Conservation (phyloP, 2,888 invertebrate species). For the Volucella inflata region DNA sequence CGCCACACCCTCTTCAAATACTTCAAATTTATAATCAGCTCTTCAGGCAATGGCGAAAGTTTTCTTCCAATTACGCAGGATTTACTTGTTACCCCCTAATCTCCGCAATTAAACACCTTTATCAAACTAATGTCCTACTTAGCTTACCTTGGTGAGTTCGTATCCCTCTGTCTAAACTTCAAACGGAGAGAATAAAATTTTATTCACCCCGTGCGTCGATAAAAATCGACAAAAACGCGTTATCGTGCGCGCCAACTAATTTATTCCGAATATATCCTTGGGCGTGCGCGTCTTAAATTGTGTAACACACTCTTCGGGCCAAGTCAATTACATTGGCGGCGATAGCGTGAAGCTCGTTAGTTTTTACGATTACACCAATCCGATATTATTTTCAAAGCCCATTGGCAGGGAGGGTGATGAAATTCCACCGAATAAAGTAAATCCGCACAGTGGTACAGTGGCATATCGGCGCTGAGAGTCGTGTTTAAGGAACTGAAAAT, state of each 20-base stretch:
- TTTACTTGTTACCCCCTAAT: constrained; percentile 1
- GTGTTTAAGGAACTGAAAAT: constrained; percentile 57
- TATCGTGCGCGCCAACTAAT: constrained; percentile 40
- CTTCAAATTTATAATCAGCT: no score
- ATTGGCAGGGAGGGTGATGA: constrained; percentile 9
- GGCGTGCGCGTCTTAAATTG: constrained; percentile 47
- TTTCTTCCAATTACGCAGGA: no score
- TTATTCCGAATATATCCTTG: constrained; percentile 49
- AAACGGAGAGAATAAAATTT: constrained; percentile 34
- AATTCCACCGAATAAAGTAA: no score
- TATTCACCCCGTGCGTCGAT: constrained; percentile 17
- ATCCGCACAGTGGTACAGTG: neutral
- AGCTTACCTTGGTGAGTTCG: neutral
- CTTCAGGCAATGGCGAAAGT: no score
- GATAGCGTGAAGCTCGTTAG: constrained; percentile 62
- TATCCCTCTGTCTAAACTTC: constrained; percentile 6
- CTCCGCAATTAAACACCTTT: constrained; percentile 47
- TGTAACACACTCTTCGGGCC: constrained; percentile 36
- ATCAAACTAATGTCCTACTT: constrained; percentile 30
- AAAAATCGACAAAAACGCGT: constrained; percentile 30
- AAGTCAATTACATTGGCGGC: constrained; percentile 64
- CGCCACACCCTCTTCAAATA: no score
- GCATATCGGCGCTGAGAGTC: neutral
- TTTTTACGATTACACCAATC: constrained; percentile 72
- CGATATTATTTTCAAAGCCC: constrained; percentile 56